Percentiles rank a stretch among this genome's conserved stretches.
Evolutionary conservation across 2,113 vertebrate genomes (phyloP).

Genomic region (Gadus chalcogrammus): DNA sequence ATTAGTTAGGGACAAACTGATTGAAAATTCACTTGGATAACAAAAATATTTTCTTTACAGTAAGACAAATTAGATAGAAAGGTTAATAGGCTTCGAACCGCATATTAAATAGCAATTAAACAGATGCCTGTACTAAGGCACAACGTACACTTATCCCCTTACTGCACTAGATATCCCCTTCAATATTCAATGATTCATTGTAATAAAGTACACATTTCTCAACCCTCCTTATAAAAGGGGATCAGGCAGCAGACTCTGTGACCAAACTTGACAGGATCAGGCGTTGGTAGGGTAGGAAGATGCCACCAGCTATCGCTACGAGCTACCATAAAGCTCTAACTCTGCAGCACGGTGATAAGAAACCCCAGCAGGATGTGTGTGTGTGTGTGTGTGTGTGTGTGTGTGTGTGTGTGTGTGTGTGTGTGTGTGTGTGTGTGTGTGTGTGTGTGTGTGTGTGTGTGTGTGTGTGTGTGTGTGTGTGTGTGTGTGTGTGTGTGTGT

Average conservation of each 20-base stretch:
- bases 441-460: too few species aligned
- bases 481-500: too few species aligned
- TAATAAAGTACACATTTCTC: neutral
- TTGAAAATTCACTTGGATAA: too few species aligned
- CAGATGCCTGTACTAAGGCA: neutral
- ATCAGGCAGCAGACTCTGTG: slow-evolving; percentile 37
- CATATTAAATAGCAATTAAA: too few species aligned
- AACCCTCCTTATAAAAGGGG: slow-evolving; percentile 24
- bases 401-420: too few species aligned
- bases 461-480: too few species aligned
- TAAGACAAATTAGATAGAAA: too few species aligned
- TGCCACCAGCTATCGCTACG: slow-evolving; percentile 45
- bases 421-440: too few species aligned
- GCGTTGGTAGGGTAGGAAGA: slow-evolving; percentile 31
- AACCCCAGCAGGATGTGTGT: slow-evolving; percentile 23
- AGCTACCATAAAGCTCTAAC: slow-evolving; percentile 45
- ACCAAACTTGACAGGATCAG: slow-evolving; percentile 43
- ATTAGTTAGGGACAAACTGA: too few species aligned
- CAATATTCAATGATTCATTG: neutral
- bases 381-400: slow-evolving; percentile 15
- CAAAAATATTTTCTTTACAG: too few species aligned
- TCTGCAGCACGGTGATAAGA: slow-evolving; percentile 68
- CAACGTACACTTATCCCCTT: neutral
- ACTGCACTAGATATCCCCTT: neutral
- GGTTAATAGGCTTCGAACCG: too few species aligned